Percentiles rank a stretch among this genome's conserved stretches.
Conservation (phyloP, 2,113 vertebrate species). For the Charina bottae region DNA sequence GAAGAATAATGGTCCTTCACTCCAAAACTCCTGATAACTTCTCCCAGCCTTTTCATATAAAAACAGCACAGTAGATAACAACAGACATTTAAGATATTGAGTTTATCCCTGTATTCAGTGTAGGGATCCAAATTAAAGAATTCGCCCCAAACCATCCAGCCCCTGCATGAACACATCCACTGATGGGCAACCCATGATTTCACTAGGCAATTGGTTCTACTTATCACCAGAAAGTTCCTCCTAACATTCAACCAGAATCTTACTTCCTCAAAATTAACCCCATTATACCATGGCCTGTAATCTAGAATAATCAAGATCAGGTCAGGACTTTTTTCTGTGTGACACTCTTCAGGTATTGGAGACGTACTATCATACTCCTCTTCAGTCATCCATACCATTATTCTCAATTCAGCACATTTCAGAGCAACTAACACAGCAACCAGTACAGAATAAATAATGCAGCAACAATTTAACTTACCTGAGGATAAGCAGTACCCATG, state of each 20-base stretch:
- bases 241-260: neutral
- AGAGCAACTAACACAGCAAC: neutral
- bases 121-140: neutral
- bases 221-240: neutral
- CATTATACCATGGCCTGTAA: neutral
- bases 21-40: neutral
- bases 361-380: neutral
- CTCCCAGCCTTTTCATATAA: neutral
- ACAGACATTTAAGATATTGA: neutral
- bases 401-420: neutral
- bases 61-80: neutral
- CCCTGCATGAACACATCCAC: neutral
- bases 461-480: slow-evolving; percentile 75
- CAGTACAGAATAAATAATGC: neutral
- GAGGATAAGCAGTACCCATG: slow-evolving; percentile 96
- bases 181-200: neutral
- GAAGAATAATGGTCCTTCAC: neutral
- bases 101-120: neutral
- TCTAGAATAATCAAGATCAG: neutral
- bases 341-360: neutral
- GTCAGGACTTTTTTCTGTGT: neutral
- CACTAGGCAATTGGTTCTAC: neutral
- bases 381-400: neutral
- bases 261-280: neutral
- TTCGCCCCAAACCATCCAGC: neutral